Base-by-base conservation (phyloP, 1,140 invertebrate species). In the Harlomillsia oculata region DNA sequence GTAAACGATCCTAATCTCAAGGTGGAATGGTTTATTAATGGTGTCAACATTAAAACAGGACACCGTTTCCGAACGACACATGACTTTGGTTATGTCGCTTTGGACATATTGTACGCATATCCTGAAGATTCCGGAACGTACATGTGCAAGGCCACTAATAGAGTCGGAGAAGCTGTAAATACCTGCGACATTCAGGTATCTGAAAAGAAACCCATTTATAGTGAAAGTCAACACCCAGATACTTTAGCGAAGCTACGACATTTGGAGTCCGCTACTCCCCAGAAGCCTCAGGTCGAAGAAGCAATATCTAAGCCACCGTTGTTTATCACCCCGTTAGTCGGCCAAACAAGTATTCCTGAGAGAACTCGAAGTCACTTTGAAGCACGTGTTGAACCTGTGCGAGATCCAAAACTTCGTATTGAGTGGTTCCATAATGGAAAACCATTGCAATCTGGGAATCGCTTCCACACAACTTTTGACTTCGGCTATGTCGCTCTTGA, bases 1-100 rank as follows among this genome's bases (percentile, higher is more conserved):
- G 87, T 97, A 59, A 95, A 94, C 68, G 94, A 98, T 72, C 82
- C 93, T 2, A 87, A 92, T 64, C 77, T 98, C 65, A 87, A 84
- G 70, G 90, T 98, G 51, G 90, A 97, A 75, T 99, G 95, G 95
- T 95, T 85, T 74, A 81, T 86, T 43, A 89, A 95, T 74, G 88
- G 87, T 52, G 78, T 84, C 67, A 74, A 55, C 13, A 59, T 88
- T 57, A 80, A 80, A 59, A 78, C 82, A 20, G 88, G 88, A n/a
- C 87, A 90, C 70, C 81, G 87, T 53, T 91, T 86, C 74, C 82
- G 87, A 69, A 91, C 87, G 23, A 89, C 87, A 20, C 89, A 96
- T 72, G 92, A 97, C 69, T 96, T 97, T 71, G 92, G 57, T 11
- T 96, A 95, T 70, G 92, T 97, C 29, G 87, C 90, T 43, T 76